These are phyloP conservation scores for Scaptomyza polygonia DNA, from an alignment of 2,888 invertebrate genomes.

Conservation along the genomic window DNA sequence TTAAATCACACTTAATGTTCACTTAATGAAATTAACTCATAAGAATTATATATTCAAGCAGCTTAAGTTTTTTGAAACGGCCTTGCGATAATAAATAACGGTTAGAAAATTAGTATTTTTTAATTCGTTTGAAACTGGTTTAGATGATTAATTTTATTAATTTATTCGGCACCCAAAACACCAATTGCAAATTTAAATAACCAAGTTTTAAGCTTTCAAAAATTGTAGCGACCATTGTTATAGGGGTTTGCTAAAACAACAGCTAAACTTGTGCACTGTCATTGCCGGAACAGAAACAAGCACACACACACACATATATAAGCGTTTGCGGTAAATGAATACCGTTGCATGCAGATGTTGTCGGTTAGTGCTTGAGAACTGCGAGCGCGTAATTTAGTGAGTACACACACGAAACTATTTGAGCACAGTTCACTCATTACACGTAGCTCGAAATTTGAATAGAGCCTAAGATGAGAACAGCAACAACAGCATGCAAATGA, in stretches of 20 bases:
- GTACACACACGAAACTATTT: conserved; percentile 4
- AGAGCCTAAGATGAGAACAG: conserved; percentile 33
- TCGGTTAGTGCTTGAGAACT: conserved; percentile 11
- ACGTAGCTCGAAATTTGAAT: conserved; percentile 46
- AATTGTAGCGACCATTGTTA: not conserved
- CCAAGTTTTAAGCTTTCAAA: not conserved
- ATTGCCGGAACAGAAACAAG: conserved; percentile 30
- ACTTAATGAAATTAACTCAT: not conserved
- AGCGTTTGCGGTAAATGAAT: conserved; percentile 35
- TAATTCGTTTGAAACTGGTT: not conserved
- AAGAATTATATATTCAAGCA: too few species aligned
- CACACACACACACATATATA: conserved; percentile 9
- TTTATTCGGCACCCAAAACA: not conserved
- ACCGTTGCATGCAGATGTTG: conserved; percentile 60
- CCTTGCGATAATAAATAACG: too few species aligned
- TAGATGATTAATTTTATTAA: not conserved
- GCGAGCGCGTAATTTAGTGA: conserved; percentile 43
- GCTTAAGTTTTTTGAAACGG: too few species aligned
- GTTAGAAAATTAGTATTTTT: too few species aligned
- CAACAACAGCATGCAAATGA: conserved; percentile 35
- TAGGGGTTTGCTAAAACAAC: conserved; percentile 17
- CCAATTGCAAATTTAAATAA: not conserved
- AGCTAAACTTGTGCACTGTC: conserved; percentile 39
- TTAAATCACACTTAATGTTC: not conserved
- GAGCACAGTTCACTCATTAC: conserved; percentile 34